Base-by-base conservation (phyloP, 2,888 invertebrate genomes). In the Hylaea fasciaria region DNA sequence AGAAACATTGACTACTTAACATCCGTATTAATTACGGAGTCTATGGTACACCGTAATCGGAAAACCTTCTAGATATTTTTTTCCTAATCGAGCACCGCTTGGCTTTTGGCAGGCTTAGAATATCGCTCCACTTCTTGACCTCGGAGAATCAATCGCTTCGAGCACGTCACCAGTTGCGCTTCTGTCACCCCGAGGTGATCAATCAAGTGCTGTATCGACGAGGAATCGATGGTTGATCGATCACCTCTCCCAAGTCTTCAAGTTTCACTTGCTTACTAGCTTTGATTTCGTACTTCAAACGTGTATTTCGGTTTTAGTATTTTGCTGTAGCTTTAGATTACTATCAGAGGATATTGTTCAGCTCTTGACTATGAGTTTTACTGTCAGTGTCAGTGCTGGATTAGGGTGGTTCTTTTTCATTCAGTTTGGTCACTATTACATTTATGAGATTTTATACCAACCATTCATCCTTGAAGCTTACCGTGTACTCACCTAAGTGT, bases 81-180 rank as follows among this genome's bases (percentile, higher is more conserved):
- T n/a, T n/a, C n/a, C n/a, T n/a, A n/a, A n/a, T n/a, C n/a, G 5
- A 22, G 22, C 5, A 22, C 2, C 40, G 12, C 40, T 40, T 14
- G 40, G 14, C 40, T 40, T 39, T 12, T 13, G 14, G 2, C n/a
- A n/a, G n/a, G 1, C 10, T 9, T 40, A 39, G 4, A 10, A n/a
- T 0, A 40, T 14, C 40, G 8, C 10, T 40, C 39, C 39, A 39
- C 11, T 40, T 22, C 13, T 13, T 17, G 35, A 52, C 35, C 43
- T 52, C 22, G 12, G 29, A 5, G n/a, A 48, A 48, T 37, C 48
- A 22, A 37, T 48, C 16, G 37, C 35, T n/a, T 17, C 22, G 12
- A 35, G 8, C 10, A 16, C 17, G 13, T 65, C 70, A 70, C 68
- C 39, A 70, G 70, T 68, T 70, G 70, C 65, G 60, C 57, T 52